Evolutionary conservation across 2,113 vertebrate species (phyloP), one percentile per base, ranked within the genome.

Genomic region (Psettodes erumei): DNA sequence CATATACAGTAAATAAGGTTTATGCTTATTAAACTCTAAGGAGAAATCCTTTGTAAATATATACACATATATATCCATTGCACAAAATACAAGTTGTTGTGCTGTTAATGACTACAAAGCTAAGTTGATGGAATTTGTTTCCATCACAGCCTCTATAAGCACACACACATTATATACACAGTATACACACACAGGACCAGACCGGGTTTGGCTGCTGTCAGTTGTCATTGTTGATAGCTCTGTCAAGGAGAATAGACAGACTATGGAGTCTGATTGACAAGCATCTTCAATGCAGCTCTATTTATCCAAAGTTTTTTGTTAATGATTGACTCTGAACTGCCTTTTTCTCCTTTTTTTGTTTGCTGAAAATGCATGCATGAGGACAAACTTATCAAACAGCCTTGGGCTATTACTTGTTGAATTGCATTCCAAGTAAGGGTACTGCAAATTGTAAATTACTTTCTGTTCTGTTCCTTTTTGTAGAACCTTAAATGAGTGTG

Each of bases 261-360:
- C 61, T 55, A 30, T 72, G 71, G 64, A 75, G 58, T 13, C 54
- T 87, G 82, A 88, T 85, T 78, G 87, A 89, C 88, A 89, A 86
- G 80, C 71, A 69, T 65, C 55, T 58, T 81, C 71, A 43, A 27
- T 64, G 25, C 47, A 64, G 45, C 68, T 83, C 61, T 75, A 86
- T 80, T 79, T 77, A 82, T 80, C 42, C 45, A 38, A 78, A 75
- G 40, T 48, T 63, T 71, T 79, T 10, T 78, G 30, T 79, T 72
- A 73, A 77, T 60, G 51, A 73, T 48, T 77, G 54, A 18, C 58
- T 76, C 37, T 78, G 71, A 87, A 83, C 74, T 61, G 59, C 32
- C 27, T 54, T 56, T 71, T 12, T 73, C 54, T 61, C 40, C 42
- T 75, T 75, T 77, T n/a, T 80, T 86, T 69, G 70, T 83, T 76